These are phyloP conservation scores for Drosophila cyrtoloma DNA, from an alignment of 2,888 invertebrate species.

Conservation along the genomic window DNA sequence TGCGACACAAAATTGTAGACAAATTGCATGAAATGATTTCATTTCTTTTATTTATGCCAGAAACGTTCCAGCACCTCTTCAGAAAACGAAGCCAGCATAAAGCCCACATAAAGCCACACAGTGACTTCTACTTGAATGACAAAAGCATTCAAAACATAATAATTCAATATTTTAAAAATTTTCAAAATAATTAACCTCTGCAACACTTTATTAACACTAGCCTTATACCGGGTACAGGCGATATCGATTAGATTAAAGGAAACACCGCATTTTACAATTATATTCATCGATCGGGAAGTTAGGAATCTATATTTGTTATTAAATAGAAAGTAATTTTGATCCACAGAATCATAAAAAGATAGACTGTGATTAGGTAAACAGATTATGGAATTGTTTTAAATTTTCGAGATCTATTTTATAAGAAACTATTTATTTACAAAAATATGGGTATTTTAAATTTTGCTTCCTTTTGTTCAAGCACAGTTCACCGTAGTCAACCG, in stretches of 20 bases:
- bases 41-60: conserved; percentile 77
- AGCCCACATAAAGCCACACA: neutral
- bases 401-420: neutral
- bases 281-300: neutral
- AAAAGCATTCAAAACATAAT: neutral
- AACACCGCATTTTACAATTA: neutral
- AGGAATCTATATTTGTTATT: neutral
- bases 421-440: neutral
- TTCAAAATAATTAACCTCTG: too few species aligned
- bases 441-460: neutral
- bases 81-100: conserved; percentile 20
- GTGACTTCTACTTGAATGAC: conserved; percentile 18
- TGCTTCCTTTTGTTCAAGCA: neutral
- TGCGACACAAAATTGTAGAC: conserved; percentile 82
- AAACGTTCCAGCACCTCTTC: conserved; percentile 26
- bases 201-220: neutral
- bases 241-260: neutral
- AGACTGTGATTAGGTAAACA: neutral
- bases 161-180: conserved; percentile 2
- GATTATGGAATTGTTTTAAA: neutral
- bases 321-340: neutral
- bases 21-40: conserved; percentile 80
- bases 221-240: neutral
- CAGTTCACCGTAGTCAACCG: neutral
- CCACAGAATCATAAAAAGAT: neutral